Evolutionary conservation across 2,888 invertebrate genomes (phyloP).

Genomic region (Chloroclysta siterata): DNA sequence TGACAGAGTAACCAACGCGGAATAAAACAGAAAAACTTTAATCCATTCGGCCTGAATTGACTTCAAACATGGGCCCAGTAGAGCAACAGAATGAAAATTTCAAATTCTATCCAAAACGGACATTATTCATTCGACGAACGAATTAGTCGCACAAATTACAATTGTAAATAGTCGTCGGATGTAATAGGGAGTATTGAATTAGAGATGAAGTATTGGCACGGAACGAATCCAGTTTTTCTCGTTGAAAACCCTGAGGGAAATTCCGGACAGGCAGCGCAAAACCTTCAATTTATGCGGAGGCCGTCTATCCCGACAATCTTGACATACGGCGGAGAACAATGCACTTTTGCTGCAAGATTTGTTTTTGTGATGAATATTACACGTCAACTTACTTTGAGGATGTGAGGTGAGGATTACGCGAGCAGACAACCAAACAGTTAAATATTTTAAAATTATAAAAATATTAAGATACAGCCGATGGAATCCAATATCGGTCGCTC

Average conservation of each 20-base stretch:
- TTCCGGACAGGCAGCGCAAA: slow-evolving; percentile 70
- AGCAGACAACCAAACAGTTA: not conserved
- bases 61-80: slow-evolving; percentile 28
- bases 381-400: slow-evolving; percentile 4
- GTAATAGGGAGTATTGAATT: slow-evolving; percentile 74
- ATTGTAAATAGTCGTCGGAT: slow-evolving; percentile 63
- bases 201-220: slow-evolving; percentile 70
- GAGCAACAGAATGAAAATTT: slow-evolving; percentile 48
- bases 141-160: slow-evolving; percentile 68
- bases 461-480: too few species aligned
- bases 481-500: too few species aligned
- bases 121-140: slow-evolving; percentile 55
- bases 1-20: not conserved
- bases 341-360: slow-evolving; percentile 53
- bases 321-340: slow-evolving; percentile 69
- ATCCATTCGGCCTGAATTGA: not conserved
- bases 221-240: slow-evolving; percentile 68
- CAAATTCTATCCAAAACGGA: slow-evolving; percentile 49
- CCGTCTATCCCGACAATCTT: slow-evolving; percentile 74
- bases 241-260: slow-evolving; percentile 78
- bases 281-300: slow-evolving; percentile 78
- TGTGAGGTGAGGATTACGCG: not conserved
- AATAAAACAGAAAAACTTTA: not conserved
- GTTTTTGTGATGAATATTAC: slow-evolving; percentile 27
- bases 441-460: not conserved